Evolutionary conservation across 37 sponge, comb jelly and placozoan species (phyloP).

Genomic region (Spongia lamella): DNA sequence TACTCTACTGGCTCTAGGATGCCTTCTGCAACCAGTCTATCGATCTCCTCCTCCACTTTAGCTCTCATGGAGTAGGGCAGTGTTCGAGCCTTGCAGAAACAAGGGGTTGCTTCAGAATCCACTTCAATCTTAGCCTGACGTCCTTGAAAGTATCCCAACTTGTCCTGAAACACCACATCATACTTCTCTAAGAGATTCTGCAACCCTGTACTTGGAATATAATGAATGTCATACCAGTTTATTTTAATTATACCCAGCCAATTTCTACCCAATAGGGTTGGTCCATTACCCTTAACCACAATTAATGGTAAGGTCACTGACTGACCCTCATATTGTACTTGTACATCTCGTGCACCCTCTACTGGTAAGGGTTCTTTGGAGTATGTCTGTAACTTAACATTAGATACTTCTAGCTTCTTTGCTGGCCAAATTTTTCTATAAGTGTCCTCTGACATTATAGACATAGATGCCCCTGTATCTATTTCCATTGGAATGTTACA

Average conservation of each 20-base stretch:
- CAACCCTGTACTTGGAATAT: background rate
- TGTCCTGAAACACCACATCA: conserved; percentile 4
- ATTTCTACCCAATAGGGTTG: no score
- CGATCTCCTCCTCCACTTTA: no score
- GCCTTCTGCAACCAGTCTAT: no score
- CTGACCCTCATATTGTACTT: conserved; percentile 19
- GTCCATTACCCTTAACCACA: conserved; percentile 14
- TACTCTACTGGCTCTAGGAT: no score
- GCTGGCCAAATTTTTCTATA: no score
- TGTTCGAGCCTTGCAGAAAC: background rate
- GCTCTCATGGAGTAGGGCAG: no score
- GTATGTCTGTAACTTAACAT: conserved; percentile 4
- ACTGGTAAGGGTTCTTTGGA: conserved; percentile 24
- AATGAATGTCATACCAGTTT: conserved; percentile 9
- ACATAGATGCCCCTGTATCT: conserved; percentile 20
- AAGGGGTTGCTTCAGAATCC: conserved; percentile 16
- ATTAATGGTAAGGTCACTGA: background rate
- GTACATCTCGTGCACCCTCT: conserved; percentile 7
- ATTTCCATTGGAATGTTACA: conserved; percentile 15
- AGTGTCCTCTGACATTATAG: no score
- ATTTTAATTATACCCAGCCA: no score
- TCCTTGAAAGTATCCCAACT: background rate
- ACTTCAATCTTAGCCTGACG: conserved; percentile 11
- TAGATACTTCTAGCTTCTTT: no score
- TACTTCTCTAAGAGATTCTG: conserved; percentile 6